Base-by-base conservation (phyloP, 2,113 vertebrate species). In the Gnathonemus longibarbis region DNA sequence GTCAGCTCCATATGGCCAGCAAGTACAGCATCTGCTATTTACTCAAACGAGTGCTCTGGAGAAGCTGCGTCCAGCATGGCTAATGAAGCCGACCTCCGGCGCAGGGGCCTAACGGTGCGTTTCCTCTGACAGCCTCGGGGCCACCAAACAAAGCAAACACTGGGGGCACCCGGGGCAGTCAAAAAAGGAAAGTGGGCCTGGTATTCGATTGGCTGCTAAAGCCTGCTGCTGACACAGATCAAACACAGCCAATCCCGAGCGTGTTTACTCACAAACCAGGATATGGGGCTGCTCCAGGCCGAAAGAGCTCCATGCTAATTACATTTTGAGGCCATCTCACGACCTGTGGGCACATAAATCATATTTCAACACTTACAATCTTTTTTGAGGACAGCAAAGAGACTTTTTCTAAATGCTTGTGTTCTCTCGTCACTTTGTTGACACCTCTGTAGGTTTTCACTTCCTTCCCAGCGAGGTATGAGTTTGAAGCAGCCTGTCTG, bases 1-100 rank as follows among this genome's bases (percentile, higher is more conserved):
- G 89, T 42, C 15, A 49, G 85, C 88, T 91, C 91, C 92, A 91
- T 91, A 91, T 91, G 92, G 91, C 88, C 53, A n/a, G 66, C 27
- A 49, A 87, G 45, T 24, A 62, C 46, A 50, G 80, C 92, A 92
- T 90, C 92, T 92, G 92, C 48, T 92, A 91, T 91, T 92, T 92
- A 91, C 89, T 91, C 89, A 53, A 92, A 90, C 88, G 91, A 62
- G 50, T 58, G 91, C 80, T 90, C 87, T 48, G 88, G 80, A 39
- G 87, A 89, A 62, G 45, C 66, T 27, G 24, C 27, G 27, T 90
- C 90, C 92, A 91, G 90, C 90, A 91, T 91, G 89, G 89, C 88
- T 70, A 90, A 84, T 90, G 53, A 56, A 53, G 49, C 50, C 15
- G 89, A 74, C n/a, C 48, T 49, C 88, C 46, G 11, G 48, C 53